phyloP scores from a whole-genome alignment of 2,888 invertebrate genomes.

The Nephrotoma appendiculata region DNA sequence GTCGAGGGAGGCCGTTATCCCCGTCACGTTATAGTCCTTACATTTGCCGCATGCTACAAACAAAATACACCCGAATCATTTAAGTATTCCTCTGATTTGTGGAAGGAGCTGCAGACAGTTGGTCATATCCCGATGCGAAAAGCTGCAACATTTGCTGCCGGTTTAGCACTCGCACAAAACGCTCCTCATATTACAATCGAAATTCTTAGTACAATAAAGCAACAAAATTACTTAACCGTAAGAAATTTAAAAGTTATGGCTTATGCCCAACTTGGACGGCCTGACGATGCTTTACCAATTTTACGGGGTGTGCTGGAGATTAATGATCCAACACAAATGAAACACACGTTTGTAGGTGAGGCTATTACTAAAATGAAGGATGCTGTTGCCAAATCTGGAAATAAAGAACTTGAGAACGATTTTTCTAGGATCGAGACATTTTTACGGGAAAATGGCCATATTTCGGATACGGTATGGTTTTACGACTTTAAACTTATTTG shows the following conservation, averaged over 20 bases:
- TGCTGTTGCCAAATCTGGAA: conserved; percentile 34
- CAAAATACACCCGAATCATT: conserved; percentile 56
- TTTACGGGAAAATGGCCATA: conserved; percentile 30
- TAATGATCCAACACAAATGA: conserved; percentile 37
- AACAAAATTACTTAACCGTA: conserved; percentile 48
- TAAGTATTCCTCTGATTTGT: conserved; percentile 44
- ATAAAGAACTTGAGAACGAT: conserved; percentile 39
- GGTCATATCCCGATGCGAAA: conserved; percentile 46
- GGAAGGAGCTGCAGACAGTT: conserved; percentile 40
- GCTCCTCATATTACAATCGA: conserved; percentile 53
- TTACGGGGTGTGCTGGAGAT: conserved; percentile 40
- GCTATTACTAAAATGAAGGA: conserved; percentile 38
- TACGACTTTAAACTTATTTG: neutral
- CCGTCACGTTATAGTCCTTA: conserved; percentile 48
- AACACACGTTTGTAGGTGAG: conserved; percentile 47
- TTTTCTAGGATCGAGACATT: conserved; percentile 40
- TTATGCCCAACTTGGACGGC: conserved; percentile 42
- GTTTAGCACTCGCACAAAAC: conserved; percentile 51
- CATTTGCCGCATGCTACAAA: conserved; percentile 59
- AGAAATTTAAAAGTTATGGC: conserved; percentile 54
- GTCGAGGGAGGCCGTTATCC: conserved; percentile 50
- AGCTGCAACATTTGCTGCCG: conserved; percentile 45
- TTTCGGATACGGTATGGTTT: conserved; percentile 7
- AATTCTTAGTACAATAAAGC: conserved; percentile 38
- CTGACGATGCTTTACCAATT: conserved; percentile 47